A percentile compares a stretch with the other conserved stretches of the same genome.
Evolutionary conservation across 2,113 vertebrate species (phyloP).

Genomic region (Limnothrissa miodon): DNA sequence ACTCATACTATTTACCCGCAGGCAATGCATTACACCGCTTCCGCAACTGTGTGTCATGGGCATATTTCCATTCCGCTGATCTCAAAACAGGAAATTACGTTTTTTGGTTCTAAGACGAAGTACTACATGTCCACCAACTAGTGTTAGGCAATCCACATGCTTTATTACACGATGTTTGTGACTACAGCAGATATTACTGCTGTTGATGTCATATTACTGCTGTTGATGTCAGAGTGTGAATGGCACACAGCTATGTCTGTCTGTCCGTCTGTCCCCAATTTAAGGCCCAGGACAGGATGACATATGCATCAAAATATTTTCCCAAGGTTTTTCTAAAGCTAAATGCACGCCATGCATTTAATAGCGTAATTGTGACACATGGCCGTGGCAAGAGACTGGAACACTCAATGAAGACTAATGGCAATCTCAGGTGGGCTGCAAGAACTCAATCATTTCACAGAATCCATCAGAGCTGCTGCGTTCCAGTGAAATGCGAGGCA

Average conservation of each 20-base stretch:
- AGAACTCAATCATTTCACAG: constrained; percentile 54
- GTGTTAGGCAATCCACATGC: too few species aligned
- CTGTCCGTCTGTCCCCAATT: background rate
- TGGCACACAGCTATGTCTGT: background rate
- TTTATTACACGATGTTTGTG: too few species aligned
- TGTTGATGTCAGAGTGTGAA: background rate
- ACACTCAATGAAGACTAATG: constrained; percentile 61
- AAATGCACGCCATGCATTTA: constrained; percentile 2
- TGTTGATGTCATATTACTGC: too few species aligned
- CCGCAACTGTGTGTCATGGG: too few species aligned
- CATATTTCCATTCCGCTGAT: too few species aligned
- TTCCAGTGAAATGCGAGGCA: constrained; percentile 35
- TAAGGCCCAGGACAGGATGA: background rate
- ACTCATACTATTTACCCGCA: too few species aligned
- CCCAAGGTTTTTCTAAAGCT: constrained; percentile 5
- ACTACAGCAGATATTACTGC: too few species aligned
- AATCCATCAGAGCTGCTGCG: constrained; percentile 55
- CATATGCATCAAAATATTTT: background rate
- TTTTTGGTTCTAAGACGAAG: too few species aligned
- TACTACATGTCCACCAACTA: too few species aligned
- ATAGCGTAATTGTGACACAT: constrained; percentile 35
- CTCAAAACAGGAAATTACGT: too few species aligned
- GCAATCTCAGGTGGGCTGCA: constrained; percentile 40
- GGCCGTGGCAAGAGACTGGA: constrained; percentile 24
- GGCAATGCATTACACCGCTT: too few species aligned